A percentile compares a stretch with the other conserved stretches of the same genome.
Conservation (phyloP, 2,888 invertebrate species). For the Plebejus argus region DNA sequence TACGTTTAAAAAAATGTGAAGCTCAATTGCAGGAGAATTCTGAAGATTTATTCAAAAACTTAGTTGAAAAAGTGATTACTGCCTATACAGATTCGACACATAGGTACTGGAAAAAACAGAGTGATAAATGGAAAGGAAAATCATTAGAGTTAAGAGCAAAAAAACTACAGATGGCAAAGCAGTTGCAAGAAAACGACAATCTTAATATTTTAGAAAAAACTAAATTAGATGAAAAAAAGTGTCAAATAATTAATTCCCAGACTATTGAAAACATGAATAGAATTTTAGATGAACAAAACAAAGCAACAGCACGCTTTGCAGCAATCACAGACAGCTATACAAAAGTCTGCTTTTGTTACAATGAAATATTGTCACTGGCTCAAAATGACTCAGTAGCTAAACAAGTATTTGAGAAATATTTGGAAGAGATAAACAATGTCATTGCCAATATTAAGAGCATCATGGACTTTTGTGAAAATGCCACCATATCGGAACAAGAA, state of each 20-base stretch:
- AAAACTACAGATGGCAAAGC: constrained; percentile 66
- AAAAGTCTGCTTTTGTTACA: constrained; percentile 78
- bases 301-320: constrained; percentile 71
- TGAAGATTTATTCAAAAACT: constrained; percentile 56
- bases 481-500: constrained; percentile 72
- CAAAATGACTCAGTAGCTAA: constrained; percentile 67
- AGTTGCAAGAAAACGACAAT: constrained; percentile 77
- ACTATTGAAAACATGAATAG: constrained; percentile 74
- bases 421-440: constrained; percentile 67
- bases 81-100: constrained; percentile 60
- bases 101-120: constrained; percentile 60
- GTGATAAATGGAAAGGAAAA: constrained; percentile 61
- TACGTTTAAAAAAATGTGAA: constrained; percentile 64
- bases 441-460: constrained; percentile 36
- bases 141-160: constrained; percentile 67
- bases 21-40: constrained; percentile 56
- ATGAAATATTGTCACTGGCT: constrained; percentile 75
- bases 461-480: constrained; percentile 66
- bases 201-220: constrained; percentile 65
- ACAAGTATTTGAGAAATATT: constrained; percentile 66
- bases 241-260: constrained; percentile 65
- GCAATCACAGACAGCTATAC: constrained; percentile 80
- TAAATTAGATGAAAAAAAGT: constrained; percentile 74
- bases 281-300: constrained; percentile 75
- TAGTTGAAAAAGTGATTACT: constrained; percentile 63